Evolutionary conservation across 2,888 invertebrate genomes (phyloP).

Genomic region (Epinotia demarniana): DNA sequence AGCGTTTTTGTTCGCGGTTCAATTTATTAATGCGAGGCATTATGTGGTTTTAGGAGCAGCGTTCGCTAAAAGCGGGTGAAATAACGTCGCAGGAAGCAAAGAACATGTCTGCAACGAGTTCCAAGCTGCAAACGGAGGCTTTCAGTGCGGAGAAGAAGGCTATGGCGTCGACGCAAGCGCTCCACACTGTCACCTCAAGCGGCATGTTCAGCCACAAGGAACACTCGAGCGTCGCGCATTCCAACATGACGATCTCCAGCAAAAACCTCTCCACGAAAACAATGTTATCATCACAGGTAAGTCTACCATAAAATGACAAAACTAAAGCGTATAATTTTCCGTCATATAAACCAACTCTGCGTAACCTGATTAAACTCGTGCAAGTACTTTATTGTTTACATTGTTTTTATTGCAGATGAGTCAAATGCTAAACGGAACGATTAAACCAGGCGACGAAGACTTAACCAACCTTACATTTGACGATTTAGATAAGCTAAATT

Average conservation of each 20-base stretch:
- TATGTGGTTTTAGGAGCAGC: constrained; percentile 88
- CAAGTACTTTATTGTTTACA: constrained; percentile 20
- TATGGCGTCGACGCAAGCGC: constrained; percentile 90
- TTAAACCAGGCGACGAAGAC: constrained; percentile 89
- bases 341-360: constrained; percentile 14
- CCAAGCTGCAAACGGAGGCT: constrained; percentile 93
- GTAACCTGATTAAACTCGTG: constrained; percentile 3
- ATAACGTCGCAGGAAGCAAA: constrained; percentile 93
- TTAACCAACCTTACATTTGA: constrained; percentile 87
- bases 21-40: constrained; percentile 30
- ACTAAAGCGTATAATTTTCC: not conserved
- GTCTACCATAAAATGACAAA: constrained; percentile 20
- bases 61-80: constrained; percentile 93
- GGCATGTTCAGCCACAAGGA: constrained; percentile 91
- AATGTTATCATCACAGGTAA: constrained; percentile 83
- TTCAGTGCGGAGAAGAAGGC: constrained; percentile 93
- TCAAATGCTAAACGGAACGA: constrained; percentile 87
- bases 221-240: constrained; percentile 89
- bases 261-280: constrained; percentile 89
- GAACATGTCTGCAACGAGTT: constrained; percentile 92
- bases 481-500: constrained; percentile 91
- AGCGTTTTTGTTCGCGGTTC: constrained; percentile 35
- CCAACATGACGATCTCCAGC: constrained; percentile 91
- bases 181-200: constrained; percentile 91
- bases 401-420: constrained; percentile 81